These are phyloP conservation scores for Sinonovacula constricta DNA, from an alignment of 1,140 invertebrate genomes.

Conservation along the genomic window DNA sequence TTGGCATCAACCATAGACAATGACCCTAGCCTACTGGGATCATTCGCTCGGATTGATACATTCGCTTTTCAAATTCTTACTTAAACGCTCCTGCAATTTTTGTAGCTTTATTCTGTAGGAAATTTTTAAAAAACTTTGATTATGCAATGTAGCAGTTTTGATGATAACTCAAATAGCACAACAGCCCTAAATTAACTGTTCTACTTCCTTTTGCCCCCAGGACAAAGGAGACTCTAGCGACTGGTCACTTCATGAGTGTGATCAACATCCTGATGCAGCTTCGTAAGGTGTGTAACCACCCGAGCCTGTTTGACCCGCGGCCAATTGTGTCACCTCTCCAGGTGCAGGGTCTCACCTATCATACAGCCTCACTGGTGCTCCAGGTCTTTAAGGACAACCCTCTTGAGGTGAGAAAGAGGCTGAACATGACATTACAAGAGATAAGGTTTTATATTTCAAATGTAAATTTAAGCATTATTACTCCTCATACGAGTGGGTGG, in stretches of 20 bases:
- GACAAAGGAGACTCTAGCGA: conserved; percentile 96
- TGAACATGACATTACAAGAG: too few species aligned
- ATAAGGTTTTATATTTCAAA: too few species aligned
- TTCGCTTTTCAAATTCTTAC: too few species aligned
- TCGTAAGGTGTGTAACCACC: conserved; percentile 99
- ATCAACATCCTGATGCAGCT: conserved; percentile 99
- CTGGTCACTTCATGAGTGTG: conserved; percentile 97
- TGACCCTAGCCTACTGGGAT: background rate
- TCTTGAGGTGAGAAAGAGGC: conserved; percentile 85
- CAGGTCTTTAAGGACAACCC: conserved; percentile 88
- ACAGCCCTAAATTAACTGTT: too few species aligned
- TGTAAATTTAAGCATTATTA: too few species aligned
- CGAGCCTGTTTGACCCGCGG: conserved; percentile 98
- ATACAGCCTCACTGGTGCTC: conserved; percentile 83
- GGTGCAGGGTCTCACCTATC: conserved; percentile 87
- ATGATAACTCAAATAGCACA: too few species aligned
- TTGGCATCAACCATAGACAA: background rate
- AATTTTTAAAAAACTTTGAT: too few species aligned
- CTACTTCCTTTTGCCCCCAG: conserved; percentile 82
- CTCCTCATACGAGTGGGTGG: too few species aligned
- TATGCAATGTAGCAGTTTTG: too few species aligned
- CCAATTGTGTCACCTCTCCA: conserved; percentile 97
- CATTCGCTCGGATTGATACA: background rate
- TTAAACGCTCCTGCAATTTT: too few species aligned
- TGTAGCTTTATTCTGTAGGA: too few species aligned